phyloP scores from a whole-genome alignment of 1,140 invertebrate genomes.

The Acromyrmex charruanus region DNA sequence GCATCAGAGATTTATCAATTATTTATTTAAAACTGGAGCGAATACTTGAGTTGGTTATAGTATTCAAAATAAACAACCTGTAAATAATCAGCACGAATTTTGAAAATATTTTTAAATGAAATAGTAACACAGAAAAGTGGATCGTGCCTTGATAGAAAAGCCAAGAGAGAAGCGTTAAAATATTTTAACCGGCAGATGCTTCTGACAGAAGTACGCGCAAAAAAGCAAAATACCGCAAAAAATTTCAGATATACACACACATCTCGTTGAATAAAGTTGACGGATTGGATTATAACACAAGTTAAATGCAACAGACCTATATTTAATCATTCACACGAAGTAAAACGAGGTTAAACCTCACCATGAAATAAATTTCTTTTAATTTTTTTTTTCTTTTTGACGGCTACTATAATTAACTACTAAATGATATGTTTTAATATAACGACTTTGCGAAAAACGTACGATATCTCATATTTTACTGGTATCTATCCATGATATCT shows the following conservation, averaged over 20 bases:
- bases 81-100: background rate
- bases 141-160: background rate
- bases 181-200: background rate
- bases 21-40: background rate
- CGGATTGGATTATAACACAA: slow-evolving; percentile 38
- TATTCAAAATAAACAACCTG: background rate
- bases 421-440: slow-evolving; percentile 33
- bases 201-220: slow-evolving; percentile 4
- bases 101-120: background rate
- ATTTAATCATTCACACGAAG: slow-evolving; percentile 41
- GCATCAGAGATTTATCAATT: background rate
- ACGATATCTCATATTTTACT: background rate
- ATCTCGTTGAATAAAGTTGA: slow-evolving; percentile 18
- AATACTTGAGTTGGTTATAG: background rate
- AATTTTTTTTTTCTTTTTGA: slow-evolving; percentile 23
- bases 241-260: background rate
- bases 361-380: slow-evolving; percentile 45
- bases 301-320: slow-evolving; percentile 25
- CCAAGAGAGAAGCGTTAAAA: slow-evolving; percentile 1
- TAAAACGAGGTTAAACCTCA: slow-evolving; percentile 25
- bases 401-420: slow-evolving; percentile 18
- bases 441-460: slow-evolving; percentile 5
- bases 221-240: slow-evolving; percentile 9
- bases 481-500: background rate
- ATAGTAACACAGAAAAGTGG: background rate